A percentile compares a stretch with the other conserved stretches of the same genome.
phyloP scores from a whole-genome alignment of 2,113 vertebrate species.

The Cyanoramphus novaezelandiae region DNA sequence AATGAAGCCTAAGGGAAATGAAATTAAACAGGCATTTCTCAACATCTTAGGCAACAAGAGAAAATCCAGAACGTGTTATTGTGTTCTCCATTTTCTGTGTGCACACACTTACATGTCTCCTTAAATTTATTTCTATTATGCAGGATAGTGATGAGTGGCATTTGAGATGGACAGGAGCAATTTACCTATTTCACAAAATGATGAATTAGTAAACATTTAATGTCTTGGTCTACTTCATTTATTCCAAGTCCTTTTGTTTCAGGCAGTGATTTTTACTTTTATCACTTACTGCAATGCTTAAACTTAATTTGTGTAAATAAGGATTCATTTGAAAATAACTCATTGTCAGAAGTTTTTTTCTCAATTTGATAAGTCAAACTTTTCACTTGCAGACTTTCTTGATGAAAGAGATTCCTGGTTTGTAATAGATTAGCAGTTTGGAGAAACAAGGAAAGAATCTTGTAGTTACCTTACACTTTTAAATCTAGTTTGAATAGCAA shows the following conservation, averaged over 20 bases:
- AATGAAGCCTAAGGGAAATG: not conserved
- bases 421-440: not conserved
- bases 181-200: not conserved
- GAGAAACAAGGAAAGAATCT: not conserved
- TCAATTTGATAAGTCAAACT: not conserved
- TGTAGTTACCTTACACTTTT: not conserved
- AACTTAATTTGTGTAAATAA: not conserved
- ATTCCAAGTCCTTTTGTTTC: not conserved
- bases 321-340: not conserved
- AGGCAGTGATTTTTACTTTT: not conserved
- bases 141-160: not conserved
- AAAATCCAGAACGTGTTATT: not conserved
- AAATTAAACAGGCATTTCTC: not conserved
- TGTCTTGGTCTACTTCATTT: not conserved
- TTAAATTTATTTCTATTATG: not conserved
- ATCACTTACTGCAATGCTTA: not conserved
- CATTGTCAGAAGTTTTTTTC: not conserved
- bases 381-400: not conserved
- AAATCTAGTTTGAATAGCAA: not conserved
- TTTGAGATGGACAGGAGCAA: not conserved
- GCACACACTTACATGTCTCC: not conserved
- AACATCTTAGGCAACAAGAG: not conserved
- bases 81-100: not conserved
- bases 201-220: not conserved
- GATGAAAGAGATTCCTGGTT: not conserved